Percentiles rank a stretch among this genome's conserved stretches.
Evolutionary conservation across 35 echinoderm and acorn worm genomes (phyloP).

Genomic region (Heliocidaris erythrogramma): DNA sequence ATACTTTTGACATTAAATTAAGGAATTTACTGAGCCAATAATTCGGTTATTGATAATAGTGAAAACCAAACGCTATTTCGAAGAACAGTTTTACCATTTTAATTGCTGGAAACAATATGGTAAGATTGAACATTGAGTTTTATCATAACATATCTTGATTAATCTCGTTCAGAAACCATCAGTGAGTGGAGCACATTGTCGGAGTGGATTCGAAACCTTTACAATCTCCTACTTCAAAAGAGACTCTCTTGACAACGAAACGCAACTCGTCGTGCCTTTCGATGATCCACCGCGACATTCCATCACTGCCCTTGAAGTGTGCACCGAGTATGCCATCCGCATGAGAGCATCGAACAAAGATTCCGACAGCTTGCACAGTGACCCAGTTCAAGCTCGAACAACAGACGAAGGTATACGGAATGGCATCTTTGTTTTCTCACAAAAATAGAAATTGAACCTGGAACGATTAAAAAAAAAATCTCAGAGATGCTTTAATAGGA

Average conservation of each 20-base stretch:
- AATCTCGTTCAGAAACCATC: neutral
- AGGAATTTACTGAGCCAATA: no score
- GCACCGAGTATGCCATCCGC: neutral
- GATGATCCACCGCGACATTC: constrained; percentile 3
- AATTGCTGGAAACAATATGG: neutral
- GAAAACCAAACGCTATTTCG: no score
- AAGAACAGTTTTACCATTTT: no score
- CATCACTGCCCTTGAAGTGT: constrained; percentile 3
- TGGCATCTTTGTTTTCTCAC: neutral
- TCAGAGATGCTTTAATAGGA: no score
- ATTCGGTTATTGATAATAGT: no score
- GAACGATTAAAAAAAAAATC: no score
- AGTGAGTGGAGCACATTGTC: neutral
- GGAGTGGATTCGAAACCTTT: constrained; percentile 15
- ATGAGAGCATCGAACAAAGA: constrained; percentile 29
- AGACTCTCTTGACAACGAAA: neutral
- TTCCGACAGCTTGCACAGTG: neutral
- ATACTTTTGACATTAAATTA: no score
- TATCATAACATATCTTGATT: neutral
- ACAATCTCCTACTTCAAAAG: neutral
- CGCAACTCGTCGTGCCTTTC: neutral
- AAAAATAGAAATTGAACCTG: no score
- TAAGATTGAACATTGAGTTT: neutral
- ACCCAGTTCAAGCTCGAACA: neutral
- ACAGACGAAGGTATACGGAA: neutral